Base-by-base conservation (phyloP, 2,113 vertebrate species). In the Silurus glanis region DNA sequence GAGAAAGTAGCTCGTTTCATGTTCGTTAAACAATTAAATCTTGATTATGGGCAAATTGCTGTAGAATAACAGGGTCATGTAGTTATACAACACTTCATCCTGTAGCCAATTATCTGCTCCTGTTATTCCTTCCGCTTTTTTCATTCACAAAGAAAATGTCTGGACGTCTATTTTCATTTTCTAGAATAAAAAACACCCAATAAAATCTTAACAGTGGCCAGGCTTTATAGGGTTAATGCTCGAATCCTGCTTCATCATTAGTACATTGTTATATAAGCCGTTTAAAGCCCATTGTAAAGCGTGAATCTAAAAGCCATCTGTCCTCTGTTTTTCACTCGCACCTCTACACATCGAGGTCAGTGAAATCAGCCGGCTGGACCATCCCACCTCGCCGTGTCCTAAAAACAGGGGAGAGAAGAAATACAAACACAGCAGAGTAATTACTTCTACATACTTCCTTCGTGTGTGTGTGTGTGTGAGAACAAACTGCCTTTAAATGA, bases 281-380 rank as follows among this genome's bases (percentile, higher is more conserved):
- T 17, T 47, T 61, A 80, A 80, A 84, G 47, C 66, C n/a, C 12
- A 76, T 67, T 0, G 10, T 25, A 7, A 80, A 66, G n/a, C 49
- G 55, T 16, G 61, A 81, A 83, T 79, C 75, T 81, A 67, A 75
- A 17, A n/a, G 21, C 61, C 82, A 79, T 84, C 79, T 80, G 87
- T 72, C 17, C 75, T 53, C 53, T 58, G 71, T 56, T 84, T 78
- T 83, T 56, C 51, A 69, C 79, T 86, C 58, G 9, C 82, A 55
- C 55, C 82, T 85, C 78, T 91, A 76, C 72, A 80, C 56, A 28
- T 83, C 58, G 69, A 67, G 83, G 86, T 90, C 9, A 55, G 90
- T 92, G 80, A 96, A 95, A 91, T 96, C 90, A 86, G 89, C 72
- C 75, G 94, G 94, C 89, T 94, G 94, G 78, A 95, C 93, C 94